phyloP scores from a whole-genome alignment of 2,797 vertebrate genomes.

The Macrochelys suwanniensis region DNA sequence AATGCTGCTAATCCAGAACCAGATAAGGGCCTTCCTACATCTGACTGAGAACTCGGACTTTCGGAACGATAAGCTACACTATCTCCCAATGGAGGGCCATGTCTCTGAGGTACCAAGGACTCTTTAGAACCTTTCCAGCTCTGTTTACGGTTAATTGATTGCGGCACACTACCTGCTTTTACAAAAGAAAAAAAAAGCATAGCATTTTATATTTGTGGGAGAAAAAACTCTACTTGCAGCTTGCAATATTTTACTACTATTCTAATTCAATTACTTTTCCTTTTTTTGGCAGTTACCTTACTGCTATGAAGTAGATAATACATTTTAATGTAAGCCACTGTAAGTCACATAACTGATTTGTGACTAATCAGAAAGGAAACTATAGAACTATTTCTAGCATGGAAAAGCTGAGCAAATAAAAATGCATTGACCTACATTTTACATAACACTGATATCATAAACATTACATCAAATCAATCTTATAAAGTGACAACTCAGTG shows the following conservation, averaged over 20 bases:
- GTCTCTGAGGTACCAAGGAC: conserved; percentile 91
- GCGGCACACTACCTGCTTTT: conserved; percentile 86
- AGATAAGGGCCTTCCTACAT: conserved; percentile 87
- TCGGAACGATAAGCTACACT: conserved; percentile 90
- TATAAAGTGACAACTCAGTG: not conserved
- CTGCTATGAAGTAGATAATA: not conserved
- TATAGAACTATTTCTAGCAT: not conserved
- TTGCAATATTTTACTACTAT: not conserved
- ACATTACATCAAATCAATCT: not conserved
- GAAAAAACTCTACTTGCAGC: not conserved
- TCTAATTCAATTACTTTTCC: not conserved
- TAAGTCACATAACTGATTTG: not conserved
- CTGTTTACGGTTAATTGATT: conserved; percentile 89
- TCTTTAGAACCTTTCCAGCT: conserved; percentile 99
- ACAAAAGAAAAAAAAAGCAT: conserved; percentile 9
- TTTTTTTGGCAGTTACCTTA: not conserved
- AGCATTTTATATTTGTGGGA: not conserved
- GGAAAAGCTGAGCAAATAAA: not conserved
- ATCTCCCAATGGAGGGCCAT: conserved; percentile 88
- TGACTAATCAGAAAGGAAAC: not conserved
- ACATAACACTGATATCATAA: not conserved
- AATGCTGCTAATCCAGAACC: conserved; percentile 87
- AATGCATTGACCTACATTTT: not conserved
- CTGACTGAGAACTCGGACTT: conserved; percentile 89
- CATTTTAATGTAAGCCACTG: not conserved